Percentiles rank a stretch among this genome's conserved stretches.
These are phyloP conservation scores for Priocnemis perturbator DNA, from an alignment of 2,888 invertebrate genomes.

Conservation along the genomic window DNA sequence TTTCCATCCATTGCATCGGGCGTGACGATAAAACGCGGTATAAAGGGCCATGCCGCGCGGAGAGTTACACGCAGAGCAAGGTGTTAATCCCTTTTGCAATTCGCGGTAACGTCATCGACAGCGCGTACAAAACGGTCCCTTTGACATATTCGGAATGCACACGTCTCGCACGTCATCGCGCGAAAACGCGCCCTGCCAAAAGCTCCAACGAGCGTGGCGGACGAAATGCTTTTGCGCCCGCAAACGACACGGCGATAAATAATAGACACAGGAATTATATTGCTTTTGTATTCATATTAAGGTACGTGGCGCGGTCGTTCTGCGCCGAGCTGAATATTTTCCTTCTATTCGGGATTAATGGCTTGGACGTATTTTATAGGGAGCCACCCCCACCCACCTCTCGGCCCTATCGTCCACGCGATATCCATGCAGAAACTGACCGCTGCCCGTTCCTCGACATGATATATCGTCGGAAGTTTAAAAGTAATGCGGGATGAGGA, in stretches of 20 bases:
- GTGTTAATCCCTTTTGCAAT: constrained; percentile 65
- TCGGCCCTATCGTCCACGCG: constrained; percentile 38
- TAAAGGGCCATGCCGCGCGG: constrained; percentile 43
- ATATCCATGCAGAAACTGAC: constrained; percentile 68
- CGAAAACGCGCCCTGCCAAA: constrained; percentile 6
- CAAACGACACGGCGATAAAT: constrained; percentile 65
- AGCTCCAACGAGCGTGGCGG: constrained; percentile 34
- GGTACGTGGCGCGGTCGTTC: constrained; percentile 59
- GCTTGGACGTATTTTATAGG: constrained; percentile 75
- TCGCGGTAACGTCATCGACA: constrained; percentile 42
- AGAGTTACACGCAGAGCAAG: constrained; percentile 42
- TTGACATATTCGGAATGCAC: constrained; percentile 56
- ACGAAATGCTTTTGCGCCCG: constrained; percentile 48
- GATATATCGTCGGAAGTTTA: constrained; percentile 73
- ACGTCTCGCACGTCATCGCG: constrained; percentile 21
- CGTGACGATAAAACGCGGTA: constrained; percentile 42
- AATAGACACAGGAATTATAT: constrained; percentile 67
- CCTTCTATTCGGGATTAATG: constrained; percentile 74
- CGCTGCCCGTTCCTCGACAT: constrained; percentile 63
- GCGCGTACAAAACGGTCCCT: constrained; percentile 53
- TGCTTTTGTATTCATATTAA: constrained; percentile 75
- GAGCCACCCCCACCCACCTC: constrained; percentile 38
- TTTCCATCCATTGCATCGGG: constrained; percentile 34
- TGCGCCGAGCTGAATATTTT: constrained; percentile 67
- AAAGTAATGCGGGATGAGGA: constrained; percentile 61